Evolutionary conservation across 2,797 vertebrate species (phyloP), one percentile per base, ranked within the genome.

Genomic region (Crax fasciolata): DNA sequence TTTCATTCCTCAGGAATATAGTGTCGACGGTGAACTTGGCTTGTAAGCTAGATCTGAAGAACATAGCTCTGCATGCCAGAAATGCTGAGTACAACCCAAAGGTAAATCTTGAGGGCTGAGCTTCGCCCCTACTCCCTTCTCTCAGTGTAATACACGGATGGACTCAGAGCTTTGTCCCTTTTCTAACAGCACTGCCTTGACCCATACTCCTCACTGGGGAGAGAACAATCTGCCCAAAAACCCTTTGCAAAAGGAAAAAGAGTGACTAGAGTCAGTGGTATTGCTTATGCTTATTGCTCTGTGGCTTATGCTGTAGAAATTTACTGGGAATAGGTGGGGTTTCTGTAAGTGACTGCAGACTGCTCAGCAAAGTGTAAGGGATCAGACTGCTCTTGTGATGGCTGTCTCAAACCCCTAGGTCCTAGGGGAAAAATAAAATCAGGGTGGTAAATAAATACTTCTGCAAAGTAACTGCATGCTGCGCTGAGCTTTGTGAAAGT

Each of bases 51-150:
- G 98, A 99, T 84, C 98, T 99, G 85, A 99, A 99, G 98, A 99
- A 99, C 90, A 99, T 99, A 83, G 99, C 99, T 52, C 98, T 99
- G 79, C 99, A 98, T 35, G 99, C 99, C 89, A 98, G 99, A 96
- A 99, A 99, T 76, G 99, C 99, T 44, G 99, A 99, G 94, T 99
- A 99, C 94, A 99, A 99, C 97, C 99, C 99, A 46, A 99, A 99
- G 99, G 99, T 99, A 97, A 96, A 35, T 74, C 59, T 67, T 51
- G 35, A 25, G 24, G 13, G 24, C n/a, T 52, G 35, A 81, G 46
- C 28, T 90, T 74, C 54, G 20, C 10, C 19, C 18, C 15, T 20
- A 0, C 9, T 65, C 44, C 23, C n/a, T 7, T 77, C 81, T 54
- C 51, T 59, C 8, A 18, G 28, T 39, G 63, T 25, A 54, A 3